Percentiles rank a stretch among this genome's conserved stretches.
These are phyloP conservation scores for Orchestes rusci DNA, from an alignment of 2,888 invertebrate genomes.

Conservation along the genomic window DNA sequence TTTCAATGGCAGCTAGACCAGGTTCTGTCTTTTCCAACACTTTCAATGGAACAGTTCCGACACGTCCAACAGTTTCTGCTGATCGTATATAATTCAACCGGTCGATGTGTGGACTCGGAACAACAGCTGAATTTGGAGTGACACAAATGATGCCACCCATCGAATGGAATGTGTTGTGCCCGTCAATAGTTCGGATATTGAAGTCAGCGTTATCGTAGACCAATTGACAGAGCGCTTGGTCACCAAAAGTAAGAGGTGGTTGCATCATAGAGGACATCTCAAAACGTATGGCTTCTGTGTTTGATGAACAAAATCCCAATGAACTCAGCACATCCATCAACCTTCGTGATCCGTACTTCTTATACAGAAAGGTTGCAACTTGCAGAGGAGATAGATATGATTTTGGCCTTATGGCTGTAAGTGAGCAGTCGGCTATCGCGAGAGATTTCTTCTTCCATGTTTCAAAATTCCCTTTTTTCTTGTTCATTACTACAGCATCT, in stretches of 20 bases:
- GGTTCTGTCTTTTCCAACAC: slow-evolving; percentile 20
- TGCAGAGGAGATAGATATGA: background rate
- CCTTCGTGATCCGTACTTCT: slow-evolving; percentile 13
- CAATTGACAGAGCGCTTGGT: too few species aligned
- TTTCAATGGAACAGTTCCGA: background rate
- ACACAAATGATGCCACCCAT: slow-evolving; percentile 7
- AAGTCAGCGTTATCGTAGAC: slow-evolving; percentile 15
- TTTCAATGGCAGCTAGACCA: slow-evolving; percentile 11
- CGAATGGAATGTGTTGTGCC: slow-evolving; percentile 11
- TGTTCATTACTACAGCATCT: slow-evolving; percentile 24
- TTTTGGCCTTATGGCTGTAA: slow-evolving; percentile 3
- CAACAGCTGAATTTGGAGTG: background rate
- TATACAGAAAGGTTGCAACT: slow-evolving; percentile 12
- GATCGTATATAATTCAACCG: background rate
- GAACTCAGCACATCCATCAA: slow-evolving; percentile 13
- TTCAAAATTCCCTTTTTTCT: slow-evolving; percentile 5
- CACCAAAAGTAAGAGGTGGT: too few species aligned
- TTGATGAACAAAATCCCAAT: slow-evolving; percentile 8
- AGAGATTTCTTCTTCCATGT: slow-evolving; percentile 1
- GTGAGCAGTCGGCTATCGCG: background rate
- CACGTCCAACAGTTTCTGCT: background rate
- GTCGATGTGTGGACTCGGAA: background rate
- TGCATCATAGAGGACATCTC: slow-evolving; percentile 8
- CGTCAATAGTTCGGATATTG: slow-evolving; percentile 5
- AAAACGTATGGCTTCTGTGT: slow-evolving; percentile 4